These are phyloP conservation scores for Alectoris magna DNA, from an alignment of 2,797 vertebrate genomes.

Conservation along the genomic window DNA sequence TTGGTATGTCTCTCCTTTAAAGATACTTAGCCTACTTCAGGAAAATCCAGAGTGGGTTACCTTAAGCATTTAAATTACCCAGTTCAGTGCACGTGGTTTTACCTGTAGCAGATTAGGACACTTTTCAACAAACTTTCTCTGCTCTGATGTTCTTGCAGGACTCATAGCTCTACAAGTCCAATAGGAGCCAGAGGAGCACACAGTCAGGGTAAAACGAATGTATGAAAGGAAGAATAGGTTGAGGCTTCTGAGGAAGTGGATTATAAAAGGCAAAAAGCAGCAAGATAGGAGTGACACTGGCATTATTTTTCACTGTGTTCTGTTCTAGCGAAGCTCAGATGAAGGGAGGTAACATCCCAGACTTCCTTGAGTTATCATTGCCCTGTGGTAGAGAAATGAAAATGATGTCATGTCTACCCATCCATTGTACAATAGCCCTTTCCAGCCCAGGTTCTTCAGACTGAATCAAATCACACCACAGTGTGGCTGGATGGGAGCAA, in stretches of 20 bases:
- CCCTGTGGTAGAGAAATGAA: neutral
- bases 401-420: neutral
- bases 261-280: neutral
- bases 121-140: neutral
- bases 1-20: neutral
- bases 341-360: neutral
- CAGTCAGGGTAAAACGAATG: neutral
- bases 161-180: neutral
- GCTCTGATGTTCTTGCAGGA: no score
- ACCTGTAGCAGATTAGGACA: neutral
- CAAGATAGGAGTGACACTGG: neutral
- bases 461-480: conserved; percentile 27
- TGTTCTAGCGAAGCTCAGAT: neutral
- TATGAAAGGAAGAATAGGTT: neutral
- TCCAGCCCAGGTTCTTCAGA: neutral
- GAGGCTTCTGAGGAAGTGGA: neutral
- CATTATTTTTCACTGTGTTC: neutral
- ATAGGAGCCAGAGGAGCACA: neutral
- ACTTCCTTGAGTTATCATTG: neutral
- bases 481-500: conserved; percentile 1
- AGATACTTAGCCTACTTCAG: neutral
- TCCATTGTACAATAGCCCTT: neutral
- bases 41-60: neutral
- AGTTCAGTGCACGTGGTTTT: neutral
- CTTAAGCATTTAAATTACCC: neutral